Evolutionary conservation across 1,140 invertebrate genomes (phyloP).

Genomic region (Drosophila sucinea): DNA sequence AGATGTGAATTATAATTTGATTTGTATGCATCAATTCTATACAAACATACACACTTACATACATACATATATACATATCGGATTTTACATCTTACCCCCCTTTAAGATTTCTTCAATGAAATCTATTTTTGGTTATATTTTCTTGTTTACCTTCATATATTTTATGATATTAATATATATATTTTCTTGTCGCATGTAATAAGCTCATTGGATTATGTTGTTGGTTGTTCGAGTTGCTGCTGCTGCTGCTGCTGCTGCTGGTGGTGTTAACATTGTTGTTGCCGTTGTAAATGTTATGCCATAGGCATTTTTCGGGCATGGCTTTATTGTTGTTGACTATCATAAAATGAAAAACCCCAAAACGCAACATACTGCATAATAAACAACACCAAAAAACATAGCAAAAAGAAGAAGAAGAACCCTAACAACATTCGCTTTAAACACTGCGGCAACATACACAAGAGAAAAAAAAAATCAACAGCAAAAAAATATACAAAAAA

Average conservation of each 20-base stretch:
- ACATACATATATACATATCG: background rate
- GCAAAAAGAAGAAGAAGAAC: constrained; percentile 18
- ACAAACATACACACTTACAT: background rate
- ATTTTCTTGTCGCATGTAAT: constrained; percentile 36
- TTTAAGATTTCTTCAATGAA: constrained; percentile 3
- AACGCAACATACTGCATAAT: constrained; percentile 68
- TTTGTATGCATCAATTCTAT: constrained; percentile 6
- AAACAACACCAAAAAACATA: constrained; percentile 57
- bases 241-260: constrained; percentile 22
- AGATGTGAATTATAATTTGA: constrained; percentile 6
- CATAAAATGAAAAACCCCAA: constrained; percentile 46
- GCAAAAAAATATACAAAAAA: constrained; percentile 30
- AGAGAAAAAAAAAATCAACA: constrained; percentile 34
- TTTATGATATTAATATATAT: background rate
- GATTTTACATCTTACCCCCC: background rate
- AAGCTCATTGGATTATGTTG: constrained; percentile 68
- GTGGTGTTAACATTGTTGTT: constrained; percentile 18
- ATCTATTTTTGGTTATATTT: background rate
- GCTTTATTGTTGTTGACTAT: constrained; percentile 46
- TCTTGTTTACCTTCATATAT: constrained; percentile 11
- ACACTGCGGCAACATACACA: constrained; percentile 35
- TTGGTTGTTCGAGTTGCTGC: constrained; percentile 33
- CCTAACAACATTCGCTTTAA: constrained; percentile 21
- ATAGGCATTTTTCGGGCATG: constrained; percentile 25
- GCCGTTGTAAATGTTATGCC: constrained; percentile 19